Evolutionary conservation across 2,113 vertebrate genomes (phyloP).

Genomic region (Channa maculata): DNA sequence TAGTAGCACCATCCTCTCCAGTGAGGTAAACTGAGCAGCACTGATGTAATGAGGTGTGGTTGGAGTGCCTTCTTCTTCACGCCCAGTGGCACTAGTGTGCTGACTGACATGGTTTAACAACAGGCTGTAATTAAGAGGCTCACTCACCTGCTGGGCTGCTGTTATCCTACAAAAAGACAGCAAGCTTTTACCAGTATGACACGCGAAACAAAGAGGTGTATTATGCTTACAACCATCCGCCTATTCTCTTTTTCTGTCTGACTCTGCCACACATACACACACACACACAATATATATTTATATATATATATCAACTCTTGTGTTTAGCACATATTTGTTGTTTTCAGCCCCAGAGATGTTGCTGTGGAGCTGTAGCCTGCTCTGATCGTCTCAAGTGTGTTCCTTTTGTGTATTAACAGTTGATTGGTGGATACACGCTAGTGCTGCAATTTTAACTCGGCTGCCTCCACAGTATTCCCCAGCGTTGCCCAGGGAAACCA

Average conservation of each 20-base stretch:
- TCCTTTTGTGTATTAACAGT: constrained; percentile 52
- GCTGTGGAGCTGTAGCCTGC: constrained; percentile 19
- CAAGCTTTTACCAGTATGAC: constrained; percentile 44
- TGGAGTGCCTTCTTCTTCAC: constrained; percentile 35
- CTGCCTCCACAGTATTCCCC: constrained; percentile 33
- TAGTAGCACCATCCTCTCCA: constrained; percentile 23
- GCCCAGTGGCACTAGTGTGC: constrained; percentile 11
- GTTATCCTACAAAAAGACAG: constrained; percentile 25
- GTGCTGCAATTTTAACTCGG: constrained; percentile 48
- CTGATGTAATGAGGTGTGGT: constrained; percentile 54
- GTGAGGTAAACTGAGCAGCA: constrained; percentile 47
- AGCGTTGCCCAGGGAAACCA: constrained; percentile 38
- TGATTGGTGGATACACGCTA: constrained; percentile 38
- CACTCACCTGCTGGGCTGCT: constrained; percentile 31
- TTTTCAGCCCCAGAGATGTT: constrained; percentile 38
- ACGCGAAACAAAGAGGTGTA: constrained; percentile 51
- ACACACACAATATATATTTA: too few species aligned
- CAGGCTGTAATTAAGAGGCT: constrained; percentile 62
- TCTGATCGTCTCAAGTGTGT: constrained; percentile 47
- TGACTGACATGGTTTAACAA: constrained; percentile 44
- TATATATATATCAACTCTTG: too few species aligned
- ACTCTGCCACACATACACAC: constrained; percentile 30
- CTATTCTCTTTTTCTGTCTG: neutral
- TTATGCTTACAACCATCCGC: constrained; percentile 17
- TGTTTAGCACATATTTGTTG: constrained; percentile 20